These are phyloP conservation scores for Sebastes glaucus DNA, from an alignment of 2,797 vertebrate species.

Conservation along the genomic window DNA sequence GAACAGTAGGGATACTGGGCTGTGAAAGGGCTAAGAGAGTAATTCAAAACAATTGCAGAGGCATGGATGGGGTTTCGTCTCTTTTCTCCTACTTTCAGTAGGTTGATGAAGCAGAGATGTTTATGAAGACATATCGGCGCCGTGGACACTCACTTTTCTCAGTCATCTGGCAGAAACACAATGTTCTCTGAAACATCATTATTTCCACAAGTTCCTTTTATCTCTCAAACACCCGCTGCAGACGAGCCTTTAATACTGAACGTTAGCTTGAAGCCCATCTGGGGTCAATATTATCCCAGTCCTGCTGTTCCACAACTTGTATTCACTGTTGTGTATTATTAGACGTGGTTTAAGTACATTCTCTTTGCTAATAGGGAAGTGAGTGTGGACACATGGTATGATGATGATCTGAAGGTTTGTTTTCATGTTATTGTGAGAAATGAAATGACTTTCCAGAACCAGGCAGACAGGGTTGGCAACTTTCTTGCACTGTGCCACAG, in stretches of 20 bases:
- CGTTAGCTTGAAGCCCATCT: neutral
- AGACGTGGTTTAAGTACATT: neutral
- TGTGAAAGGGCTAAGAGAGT: neutral
- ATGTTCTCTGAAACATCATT: conserved; percentile 8
- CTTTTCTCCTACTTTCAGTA: neutral
- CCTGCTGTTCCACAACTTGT: neutral
- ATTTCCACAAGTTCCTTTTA: neutral
- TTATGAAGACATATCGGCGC: neutral
- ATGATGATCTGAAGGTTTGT: neutral
- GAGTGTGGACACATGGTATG: neutral
- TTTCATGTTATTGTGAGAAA: neutral
- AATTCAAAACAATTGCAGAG: neutral
- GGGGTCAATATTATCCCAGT: conserved; percentile 3
- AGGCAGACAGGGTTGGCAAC: neutral
- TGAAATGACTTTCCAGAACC: neutral
- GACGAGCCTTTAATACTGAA: neutral
- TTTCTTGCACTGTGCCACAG: neutral
- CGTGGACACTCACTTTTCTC: neutral
- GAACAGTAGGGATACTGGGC: neutral
- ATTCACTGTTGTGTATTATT: neutral
- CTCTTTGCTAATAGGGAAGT: neutral
- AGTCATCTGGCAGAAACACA: neutral
- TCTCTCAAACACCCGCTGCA: neutral
- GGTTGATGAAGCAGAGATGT: conserved; percentile 11
- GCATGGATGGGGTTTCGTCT: neutral